Evolutionary conservation across 1,140 invertebrate genomes (phyloP).

Genomic region (Heliconius melpomene): DNA sequence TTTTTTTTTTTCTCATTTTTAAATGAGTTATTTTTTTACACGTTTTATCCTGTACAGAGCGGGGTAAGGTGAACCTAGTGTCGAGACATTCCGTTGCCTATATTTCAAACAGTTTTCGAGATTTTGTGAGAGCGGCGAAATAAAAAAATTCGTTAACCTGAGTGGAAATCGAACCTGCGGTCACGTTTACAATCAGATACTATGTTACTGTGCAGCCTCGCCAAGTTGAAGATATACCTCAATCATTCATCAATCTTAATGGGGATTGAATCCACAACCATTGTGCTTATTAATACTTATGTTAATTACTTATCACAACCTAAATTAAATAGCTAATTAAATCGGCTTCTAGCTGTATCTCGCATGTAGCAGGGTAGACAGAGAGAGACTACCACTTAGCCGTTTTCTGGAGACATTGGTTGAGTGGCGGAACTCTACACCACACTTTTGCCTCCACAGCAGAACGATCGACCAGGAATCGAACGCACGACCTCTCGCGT

Average conservation of each 20-base stretch:
- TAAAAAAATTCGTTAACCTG: neutral
- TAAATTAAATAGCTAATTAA: neutral
- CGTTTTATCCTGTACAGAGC: neutral
- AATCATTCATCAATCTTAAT: neutral
- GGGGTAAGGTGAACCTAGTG: neutral
- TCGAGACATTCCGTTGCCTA: neutral
- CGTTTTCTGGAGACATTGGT: neutral
- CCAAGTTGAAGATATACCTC: neutral
- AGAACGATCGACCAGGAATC: neutral
- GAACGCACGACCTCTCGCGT: neutral
- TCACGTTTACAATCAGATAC: neutral
- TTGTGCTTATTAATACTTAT: too few relatives aligned
- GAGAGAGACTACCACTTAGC: neutral
- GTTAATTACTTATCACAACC: too few relatives aligned
- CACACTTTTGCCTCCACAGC: too few relatives aligned
- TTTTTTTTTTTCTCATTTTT: neutral
- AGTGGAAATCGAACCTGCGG: neutral
- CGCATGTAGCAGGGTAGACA: neutral
- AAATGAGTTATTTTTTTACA: neutral
- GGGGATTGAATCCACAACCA: neutral
- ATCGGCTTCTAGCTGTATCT: neutral
- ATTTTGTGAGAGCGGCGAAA: neutral
- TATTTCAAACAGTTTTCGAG: neutral
- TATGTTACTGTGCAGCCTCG: too few relatives aligned
- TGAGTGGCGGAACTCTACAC: neutral